Conservation (phyloP, 2,113 vertebrate species). For the Mystacornis crossleyi region DNA sequence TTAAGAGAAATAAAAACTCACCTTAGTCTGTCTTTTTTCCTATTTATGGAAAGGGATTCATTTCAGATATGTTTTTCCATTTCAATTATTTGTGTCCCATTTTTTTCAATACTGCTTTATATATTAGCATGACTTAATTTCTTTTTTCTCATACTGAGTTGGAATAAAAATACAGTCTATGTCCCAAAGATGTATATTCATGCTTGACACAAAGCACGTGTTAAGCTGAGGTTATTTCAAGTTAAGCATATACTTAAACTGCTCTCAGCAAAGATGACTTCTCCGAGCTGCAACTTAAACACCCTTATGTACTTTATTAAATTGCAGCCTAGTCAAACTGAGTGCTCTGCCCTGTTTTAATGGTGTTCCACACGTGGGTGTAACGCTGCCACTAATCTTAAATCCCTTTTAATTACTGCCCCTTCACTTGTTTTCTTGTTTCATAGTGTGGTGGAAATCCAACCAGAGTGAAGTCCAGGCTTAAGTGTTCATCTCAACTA, state of each 20-base stretch:
- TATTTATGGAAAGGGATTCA: not conserved
- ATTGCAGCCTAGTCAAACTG: not conserved
- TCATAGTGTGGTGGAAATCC: not conserved
- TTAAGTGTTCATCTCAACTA: conserved; percentile 23
- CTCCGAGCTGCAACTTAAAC: not conserved
- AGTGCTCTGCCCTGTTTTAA: not conserved
- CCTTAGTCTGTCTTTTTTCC: not conserved
- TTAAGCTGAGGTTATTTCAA: not conserved
- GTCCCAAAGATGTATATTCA: not conserved
- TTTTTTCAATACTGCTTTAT: not conserved
- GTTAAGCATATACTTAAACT: not conserved
- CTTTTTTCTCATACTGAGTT: not conserved
- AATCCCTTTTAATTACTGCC: conserved; percentile 23
- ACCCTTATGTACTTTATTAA: not conserved
- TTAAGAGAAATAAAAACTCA: not conserved
- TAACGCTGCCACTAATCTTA: not conserved
- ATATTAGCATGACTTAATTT: not conserved
- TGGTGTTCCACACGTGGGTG: not conserved
- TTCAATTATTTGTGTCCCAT: not conserved
- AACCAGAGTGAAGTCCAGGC: not conserved
- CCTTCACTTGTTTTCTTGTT: conserved; percentile 20
- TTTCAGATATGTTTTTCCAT: not conserved
- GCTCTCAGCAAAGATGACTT: not conserved
- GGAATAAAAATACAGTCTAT: not conserved
- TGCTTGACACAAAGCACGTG: not conserved